Percentiles rank a stretch among this genome's conserved stretches.
Evolutionary conservation across 2,888 invertebrate genomes (phyloP).

Genomic region (Lasioglossum morio): DNA sequence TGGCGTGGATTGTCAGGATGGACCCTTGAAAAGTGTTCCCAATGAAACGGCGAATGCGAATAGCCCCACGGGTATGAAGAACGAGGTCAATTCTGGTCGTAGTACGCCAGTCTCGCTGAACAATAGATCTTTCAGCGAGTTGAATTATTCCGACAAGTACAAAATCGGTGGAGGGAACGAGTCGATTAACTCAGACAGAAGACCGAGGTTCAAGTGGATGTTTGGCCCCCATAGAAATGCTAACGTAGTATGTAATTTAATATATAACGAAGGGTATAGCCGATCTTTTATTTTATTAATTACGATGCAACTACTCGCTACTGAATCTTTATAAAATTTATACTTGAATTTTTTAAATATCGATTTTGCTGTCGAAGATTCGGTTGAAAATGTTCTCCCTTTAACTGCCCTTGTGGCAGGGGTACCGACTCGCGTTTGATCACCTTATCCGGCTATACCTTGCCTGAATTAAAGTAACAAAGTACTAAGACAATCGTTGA

Average conservation of each 20-base stretch:
- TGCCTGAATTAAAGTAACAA: background rate
- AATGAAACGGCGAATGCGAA: constrained; percentile 29
- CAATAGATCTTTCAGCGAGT: constrained; percentile 63
- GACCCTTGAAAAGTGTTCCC: constrained; percentile 19
- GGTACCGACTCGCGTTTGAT: too few relatives aligned
- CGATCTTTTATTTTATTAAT: background rate
- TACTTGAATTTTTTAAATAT: background rate
- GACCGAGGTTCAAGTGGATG: constrained; percentile 84
- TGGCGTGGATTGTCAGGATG: constrained; percentile 37
- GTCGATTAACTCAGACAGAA: constrained; percentile 68
- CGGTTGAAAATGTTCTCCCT: too few relatives aligned
- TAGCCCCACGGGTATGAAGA: constrained; percentile 63
- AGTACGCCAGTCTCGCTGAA: constrained; percentile 69
- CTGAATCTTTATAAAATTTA: background rate
- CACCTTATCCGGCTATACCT: background rate
- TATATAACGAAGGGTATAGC: background rate
- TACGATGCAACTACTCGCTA: background rate
- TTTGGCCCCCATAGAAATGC: constrained; percentile 86
- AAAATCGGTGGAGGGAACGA: constrained; percentile 62
- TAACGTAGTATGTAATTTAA: constrained; percentile 82
- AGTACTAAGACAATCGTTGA: background rate
- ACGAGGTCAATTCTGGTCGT: constrained; percentile 69
- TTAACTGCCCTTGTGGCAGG: too few relatives aligned
- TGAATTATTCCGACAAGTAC: constrained; percentile 56
- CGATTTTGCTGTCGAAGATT: too few relatives aligned